phyloP scores from a whole-genome alignment of 2,113 vertebrate genomes.

The Halcyon senegalensis region DNA sequence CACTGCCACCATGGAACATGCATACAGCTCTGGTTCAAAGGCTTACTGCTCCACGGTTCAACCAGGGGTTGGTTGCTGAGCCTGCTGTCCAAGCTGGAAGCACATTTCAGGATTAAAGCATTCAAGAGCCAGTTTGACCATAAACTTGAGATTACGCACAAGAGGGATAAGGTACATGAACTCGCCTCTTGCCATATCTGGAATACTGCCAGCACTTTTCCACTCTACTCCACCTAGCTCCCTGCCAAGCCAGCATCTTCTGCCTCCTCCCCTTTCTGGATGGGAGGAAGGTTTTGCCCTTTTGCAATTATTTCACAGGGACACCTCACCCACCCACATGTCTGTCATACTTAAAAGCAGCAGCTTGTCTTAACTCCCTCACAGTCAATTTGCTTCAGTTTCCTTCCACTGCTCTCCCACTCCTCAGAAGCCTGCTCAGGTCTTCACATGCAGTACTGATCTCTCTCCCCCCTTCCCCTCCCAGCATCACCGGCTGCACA shows the following conservation, averaged over 20 bases:
- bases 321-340: not conserved
- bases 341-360: not conserved
- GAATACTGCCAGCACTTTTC: not conserved
- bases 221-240: not conserved
- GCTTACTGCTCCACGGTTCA: not conserved
- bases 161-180: not conserved
- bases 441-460: not conserved
- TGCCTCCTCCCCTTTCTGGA: not conserved
- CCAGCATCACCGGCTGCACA: not conserved
- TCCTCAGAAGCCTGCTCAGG: not conserved
- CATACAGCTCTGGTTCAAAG: not conserved
- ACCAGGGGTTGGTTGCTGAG: too few relatives aligned
- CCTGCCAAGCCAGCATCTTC: not conserved
- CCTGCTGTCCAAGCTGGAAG: not conserved
- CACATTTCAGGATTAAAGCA: not conserved
- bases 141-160: not conserved
- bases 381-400: not conserved
- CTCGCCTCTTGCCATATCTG: not conserved
- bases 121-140: not conserved
- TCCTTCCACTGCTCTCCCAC: not conserved
- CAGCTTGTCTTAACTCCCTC: not conserved
- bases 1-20: rapidly evolving
- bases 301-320: not conserved
- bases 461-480: not conserved
- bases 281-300: not conserved